A percentile compares a stretch with the other conserved stretches of the same genome.
phyloP scores from a whole-genome alignment of 1,140 invertebrate genomes.

The Pemphigus obesinymphae region DNA sequence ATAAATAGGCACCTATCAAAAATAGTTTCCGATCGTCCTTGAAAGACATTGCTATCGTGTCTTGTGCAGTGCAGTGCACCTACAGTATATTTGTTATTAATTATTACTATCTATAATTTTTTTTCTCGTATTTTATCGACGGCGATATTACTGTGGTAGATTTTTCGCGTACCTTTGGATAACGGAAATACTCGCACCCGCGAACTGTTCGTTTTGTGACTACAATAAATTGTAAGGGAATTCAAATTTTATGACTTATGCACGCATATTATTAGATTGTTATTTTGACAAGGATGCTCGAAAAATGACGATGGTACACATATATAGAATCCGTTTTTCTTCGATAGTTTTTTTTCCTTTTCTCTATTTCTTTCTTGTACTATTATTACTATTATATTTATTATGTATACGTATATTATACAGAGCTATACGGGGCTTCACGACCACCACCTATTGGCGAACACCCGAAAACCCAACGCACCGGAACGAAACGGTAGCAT shows the following conservation, averaged over 20 bases:
- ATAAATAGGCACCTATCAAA: too few species aligned
- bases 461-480: slow-evolving; percentile 29
- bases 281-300: background rate
- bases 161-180: too few species aligned
- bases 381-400: slow-evolving; percentile 13
- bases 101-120: too few species aligned
- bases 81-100: too few species aligned
- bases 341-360: background rate
- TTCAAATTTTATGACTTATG: background rate
- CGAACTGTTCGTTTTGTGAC: background rate
- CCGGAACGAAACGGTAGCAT: slow-evolving; percentile 27
- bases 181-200: background rate
- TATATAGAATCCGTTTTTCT: slow-evolving; percentile 17
- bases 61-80: too few species aligned
- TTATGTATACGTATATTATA: background rate
- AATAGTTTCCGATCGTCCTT: background rate
- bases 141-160: too few species aligned
- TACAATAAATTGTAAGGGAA: background rate
- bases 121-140: too few species aligned
- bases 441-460: slow-evolving; percentile 7
- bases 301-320: background rate
- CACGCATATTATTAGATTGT: slow-evolving; percentile 1
- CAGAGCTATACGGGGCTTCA: slow-evolving; percentile 17
- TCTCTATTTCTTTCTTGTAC: background rate
- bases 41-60: too few species aligned